Base-by-base conservation (phyloP, 2,113 vertebrate species). In the Clarias macrocephalus region DNA sequence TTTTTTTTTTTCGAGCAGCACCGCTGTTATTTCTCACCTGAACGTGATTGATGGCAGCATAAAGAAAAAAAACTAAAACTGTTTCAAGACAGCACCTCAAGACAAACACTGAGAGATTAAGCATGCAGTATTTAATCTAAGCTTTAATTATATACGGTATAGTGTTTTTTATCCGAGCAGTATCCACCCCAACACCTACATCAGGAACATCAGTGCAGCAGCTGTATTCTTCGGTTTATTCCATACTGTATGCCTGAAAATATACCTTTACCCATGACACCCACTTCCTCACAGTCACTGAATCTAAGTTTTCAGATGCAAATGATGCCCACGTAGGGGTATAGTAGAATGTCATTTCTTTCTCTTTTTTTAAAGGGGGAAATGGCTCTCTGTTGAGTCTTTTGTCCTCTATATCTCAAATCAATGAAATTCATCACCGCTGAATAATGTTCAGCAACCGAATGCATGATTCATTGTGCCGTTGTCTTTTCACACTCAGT, bases 141-240 rank as follows among this genome's bases (percentile, higher is more conserved):
- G 62, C 63, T 85, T 82, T 89, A 87, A 92, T 90, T 89, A 87
- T 88, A 91, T 92, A 89, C 73, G 42, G 80, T 73, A 68, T 81
- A 48, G 75, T 82, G 70, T 77, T 28, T 10, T 70, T 73, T n/a
- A 56, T 85, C 62, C 82, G 80, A 80, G 85, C 6, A 88, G 86
- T 88, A 68, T 33, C 23, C 75, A 37, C 82, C 91, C 81, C 54
- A 60, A 62, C 80, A 80, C 68, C 87, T 75, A 75, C 68, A 83
- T 76, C 60, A 65, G 25, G 30, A 80, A 75, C 56, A 73, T 52
- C 63, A 70, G 21, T 56, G 21, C 30, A 42, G 33, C 87, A 66
- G 72, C 52, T 85, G 80, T 28, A 72, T 28, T 30, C 33, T 25
- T 76, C 80, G 48, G 33, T 37, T 23, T 80, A 80, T 21, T 84